Evolutionary conservation across 2,113 vertebrate genomes (phyloP).

Genomic region (Rhinolophus ferrumequinum): DNA sequence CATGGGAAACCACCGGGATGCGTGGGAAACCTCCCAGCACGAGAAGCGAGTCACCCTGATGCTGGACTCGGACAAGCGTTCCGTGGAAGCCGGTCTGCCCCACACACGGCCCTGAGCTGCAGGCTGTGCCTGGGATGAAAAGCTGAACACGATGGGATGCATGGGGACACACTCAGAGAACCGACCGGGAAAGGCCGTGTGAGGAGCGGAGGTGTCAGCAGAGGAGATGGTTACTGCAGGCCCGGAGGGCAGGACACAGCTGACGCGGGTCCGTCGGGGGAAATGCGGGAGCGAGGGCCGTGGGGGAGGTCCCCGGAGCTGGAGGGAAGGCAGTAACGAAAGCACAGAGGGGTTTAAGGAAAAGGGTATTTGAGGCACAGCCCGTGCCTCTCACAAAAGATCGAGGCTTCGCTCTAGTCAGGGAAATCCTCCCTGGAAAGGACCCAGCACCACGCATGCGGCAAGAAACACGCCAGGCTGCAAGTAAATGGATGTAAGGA

Average conservation of each 20-base stretch:
- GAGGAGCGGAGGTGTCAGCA: background rate
- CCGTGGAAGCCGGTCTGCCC: background rate
- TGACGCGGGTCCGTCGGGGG: accelerated
- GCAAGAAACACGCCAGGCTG: background rate
- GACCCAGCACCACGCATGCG: accelerated
- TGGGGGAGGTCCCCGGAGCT: background rate
- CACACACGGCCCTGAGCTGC: accelerated
- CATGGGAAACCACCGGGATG: background rate
- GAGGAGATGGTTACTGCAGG: background rate
- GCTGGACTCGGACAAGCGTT: background rate
- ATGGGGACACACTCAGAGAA: background rate
- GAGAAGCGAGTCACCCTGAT: background rate
- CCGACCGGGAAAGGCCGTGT: accelerated
- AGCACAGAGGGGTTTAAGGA: background rate
- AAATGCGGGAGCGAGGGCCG: accelerated
- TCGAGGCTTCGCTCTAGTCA: background rate
- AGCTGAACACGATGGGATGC: accelerated
- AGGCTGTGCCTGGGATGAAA: background rate
- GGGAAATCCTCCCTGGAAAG: too few relatives aligned
- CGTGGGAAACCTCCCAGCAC: background rate
- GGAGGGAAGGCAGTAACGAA: background rate
- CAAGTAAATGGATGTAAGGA: background rate
- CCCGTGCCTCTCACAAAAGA: background rate
- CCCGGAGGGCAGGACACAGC: background rate
- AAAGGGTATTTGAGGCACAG: background rate